Conservation (phyloP, 2,113 vertebrate genomes). For the Sphaerodactylus townsendi region DNA sequence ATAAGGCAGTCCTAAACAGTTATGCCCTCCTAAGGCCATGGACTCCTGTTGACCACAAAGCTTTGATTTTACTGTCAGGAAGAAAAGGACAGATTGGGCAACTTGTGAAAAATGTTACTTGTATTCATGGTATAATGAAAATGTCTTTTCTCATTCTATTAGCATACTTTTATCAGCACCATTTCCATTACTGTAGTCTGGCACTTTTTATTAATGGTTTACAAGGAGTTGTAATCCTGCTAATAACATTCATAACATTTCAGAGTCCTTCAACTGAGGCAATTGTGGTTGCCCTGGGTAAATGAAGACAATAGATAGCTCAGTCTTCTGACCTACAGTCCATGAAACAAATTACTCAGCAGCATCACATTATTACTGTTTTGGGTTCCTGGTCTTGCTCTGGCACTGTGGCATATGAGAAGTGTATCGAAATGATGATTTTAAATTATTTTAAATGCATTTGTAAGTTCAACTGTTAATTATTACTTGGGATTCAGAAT, state of each 20-base stretch:
- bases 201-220: background rate
- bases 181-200: background rate
- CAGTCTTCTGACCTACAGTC: background rate
- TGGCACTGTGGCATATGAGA: background rate
- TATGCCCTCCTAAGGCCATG: no score
- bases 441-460: background rate
- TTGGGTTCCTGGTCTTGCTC: background rate
- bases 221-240: background rate
- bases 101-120: background rate
- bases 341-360: background rate
- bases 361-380: background rate
- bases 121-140: background rate
- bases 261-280: background rate
- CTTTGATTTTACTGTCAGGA: background rate
- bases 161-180: background rate
- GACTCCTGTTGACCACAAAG: background rate
- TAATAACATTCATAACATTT: constrained; percentile 3
- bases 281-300: background rate
- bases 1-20: no score
- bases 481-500: background rate
- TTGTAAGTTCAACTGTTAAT: background rate
- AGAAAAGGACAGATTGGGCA: background rate
- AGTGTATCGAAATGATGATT: background rate
- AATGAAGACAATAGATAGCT: constrained; percentile 3
- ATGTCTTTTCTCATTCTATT: background rate